A percentile compares a stretch with the other conserved stretches of the same genome.
These are phyloP conservation scores for Sinopyrophorus schimmeli DNA, from an alignment of 2,888 invertebrate species.

Conservation along the genomic window DNA sequence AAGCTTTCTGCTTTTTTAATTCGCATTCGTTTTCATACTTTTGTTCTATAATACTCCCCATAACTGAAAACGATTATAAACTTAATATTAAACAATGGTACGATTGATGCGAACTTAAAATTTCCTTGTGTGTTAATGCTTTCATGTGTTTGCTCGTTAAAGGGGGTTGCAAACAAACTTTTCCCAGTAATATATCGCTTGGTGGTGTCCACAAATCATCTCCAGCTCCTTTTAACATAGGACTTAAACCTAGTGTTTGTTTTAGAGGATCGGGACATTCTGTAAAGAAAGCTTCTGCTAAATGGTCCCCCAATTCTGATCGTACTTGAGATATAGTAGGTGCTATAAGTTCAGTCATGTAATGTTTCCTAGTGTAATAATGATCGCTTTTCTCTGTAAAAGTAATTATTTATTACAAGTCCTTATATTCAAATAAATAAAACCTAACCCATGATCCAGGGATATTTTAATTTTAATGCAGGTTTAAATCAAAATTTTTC, in stretches of 20 bases:
- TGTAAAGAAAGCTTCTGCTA: conserved; percentile 50
- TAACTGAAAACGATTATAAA: conserved; percentile 37
- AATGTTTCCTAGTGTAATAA: conserved; percentile 41
- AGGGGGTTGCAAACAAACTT: conserved; percentile 53
- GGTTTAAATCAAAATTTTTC: no score
- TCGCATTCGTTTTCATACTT: conserved; percentile 46
- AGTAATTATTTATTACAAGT: not conserved
- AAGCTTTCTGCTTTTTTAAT: conserved; percentile 42
- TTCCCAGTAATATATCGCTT: conserved; percentile 53
- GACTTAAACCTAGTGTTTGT: conserved; percentile 45
- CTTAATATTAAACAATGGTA: not conserved
- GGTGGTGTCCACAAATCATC: conserved; percentile 54
- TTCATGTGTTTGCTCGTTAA: conserved; percentile 50
- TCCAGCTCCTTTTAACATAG: conserved; percentile 49
- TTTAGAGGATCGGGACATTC: conserved; percentile 44
- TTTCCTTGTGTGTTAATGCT: conserved; percentile 54
- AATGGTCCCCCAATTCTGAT: conserved; percentile 44
- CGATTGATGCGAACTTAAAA: no score
- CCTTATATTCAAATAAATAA: no score
- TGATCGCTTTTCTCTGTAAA: conserved; percentile 38
- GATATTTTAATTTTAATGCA: no score
- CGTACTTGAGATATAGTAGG: conserved; percentile 51
- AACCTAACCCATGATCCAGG: no score
- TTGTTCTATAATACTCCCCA: conserved; percentile 47
- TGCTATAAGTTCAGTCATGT: conserved; percentile 39